These are phyloP conservation scores for Hypanus sabinus DNA, from an alignment of 2,113 vertebrate genomes.

Conservation along the genomic window DNA sequence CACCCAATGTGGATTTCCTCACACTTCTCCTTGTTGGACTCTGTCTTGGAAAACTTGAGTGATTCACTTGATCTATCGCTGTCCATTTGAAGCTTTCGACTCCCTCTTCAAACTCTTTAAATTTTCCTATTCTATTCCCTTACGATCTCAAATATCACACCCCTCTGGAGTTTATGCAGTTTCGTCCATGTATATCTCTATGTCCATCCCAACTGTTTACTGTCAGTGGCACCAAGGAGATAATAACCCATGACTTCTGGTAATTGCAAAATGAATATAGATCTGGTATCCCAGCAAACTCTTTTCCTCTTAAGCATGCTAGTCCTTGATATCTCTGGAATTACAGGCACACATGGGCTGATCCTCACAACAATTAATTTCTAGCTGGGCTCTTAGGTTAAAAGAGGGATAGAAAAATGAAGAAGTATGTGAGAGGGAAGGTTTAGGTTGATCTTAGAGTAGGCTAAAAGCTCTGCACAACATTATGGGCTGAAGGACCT, in stretches of 20 bases:
- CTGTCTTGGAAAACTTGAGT: background rate
- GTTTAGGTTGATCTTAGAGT: no score
- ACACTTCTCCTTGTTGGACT: background rate
- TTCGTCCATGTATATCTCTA: background rate
- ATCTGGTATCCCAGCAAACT: background rate
- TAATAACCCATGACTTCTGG: background rate
- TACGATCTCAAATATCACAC: background rate
- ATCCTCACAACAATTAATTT: background rate
- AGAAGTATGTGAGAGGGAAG: no score
- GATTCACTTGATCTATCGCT: background rate
- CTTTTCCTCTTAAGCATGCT: background rate
- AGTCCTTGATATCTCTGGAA: background rate
- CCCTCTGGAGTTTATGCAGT: background rate
- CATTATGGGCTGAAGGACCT: no score
- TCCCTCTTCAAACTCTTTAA: background rate
- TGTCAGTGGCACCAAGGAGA: background rate
- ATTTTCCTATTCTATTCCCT: background rate
- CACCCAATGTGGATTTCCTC: background rate
- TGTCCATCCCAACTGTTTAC: background rate
- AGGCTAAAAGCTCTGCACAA: no score
- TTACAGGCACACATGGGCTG: background rate
- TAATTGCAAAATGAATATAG: background rate
- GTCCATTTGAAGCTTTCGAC: background rate
- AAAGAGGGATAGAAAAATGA: no score
- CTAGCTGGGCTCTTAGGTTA: background rate